Base-by-base conservation (phyloP, 2,797 vertebrate species). In the Myoxocephalus aenaeus region DNA sequence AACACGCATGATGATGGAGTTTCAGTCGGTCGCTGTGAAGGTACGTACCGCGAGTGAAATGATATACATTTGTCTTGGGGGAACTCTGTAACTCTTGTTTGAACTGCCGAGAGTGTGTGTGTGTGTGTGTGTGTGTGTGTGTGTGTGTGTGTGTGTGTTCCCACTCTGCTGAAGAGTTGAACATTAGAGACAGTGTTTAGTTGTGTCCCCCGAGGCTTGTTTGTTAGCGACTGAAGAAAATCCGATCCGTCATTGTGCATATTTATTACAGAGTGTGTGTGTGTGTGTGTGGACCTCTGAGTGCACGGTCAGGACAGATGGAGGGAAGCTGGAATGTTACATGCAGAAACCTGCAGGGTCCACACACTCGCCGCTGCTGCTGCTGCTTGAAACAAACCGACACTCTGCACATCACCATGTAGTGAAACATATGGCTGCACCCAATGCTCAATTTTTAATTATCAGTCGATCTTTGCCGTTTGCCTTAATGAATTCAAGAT, bases 301-400 rank as follows among this genome's bases (percentile, higher is more conserved):
- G 7, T 57, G 36, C 32, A 12, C 46, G 27, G 40, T 54, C 36
- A 29, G 40, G 54, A 36, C 46, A 51, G 53, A 63, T 1, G 22
- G 14, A 36, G 65, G 34, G 65, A 56, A 67, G 61, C 54, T 29
- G 70, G 77, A 71, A 83, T 83, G 81, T 38, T 51, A 53, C 81
- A 58, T 51, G 77, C 69, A 76, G 58, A 76, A 69, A 84, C 82
- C 70, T 80, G 77, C 77, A 62, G 56, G 14, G 0, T 74, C 0
- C 1, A 54, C 25, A 29, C 50, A 20, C 22, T n/a, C n/a, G n/a
- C n/a, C n/a, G 15, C 65, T 5, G 50, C 42, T n/a, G 56, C 68
- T 63, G 63, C 42, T 44, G 18, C 50, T 42, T 34, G 18, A 54
- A 27, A 15, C 11, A 12, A 40, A 29, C 8, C 17, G 6, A 29